Evolutionary conservation across 2,113 vertebrate species (phyloP), one percentile per base, ranked within the genome.

Genomic region (Gila orcuttii): DNA sequence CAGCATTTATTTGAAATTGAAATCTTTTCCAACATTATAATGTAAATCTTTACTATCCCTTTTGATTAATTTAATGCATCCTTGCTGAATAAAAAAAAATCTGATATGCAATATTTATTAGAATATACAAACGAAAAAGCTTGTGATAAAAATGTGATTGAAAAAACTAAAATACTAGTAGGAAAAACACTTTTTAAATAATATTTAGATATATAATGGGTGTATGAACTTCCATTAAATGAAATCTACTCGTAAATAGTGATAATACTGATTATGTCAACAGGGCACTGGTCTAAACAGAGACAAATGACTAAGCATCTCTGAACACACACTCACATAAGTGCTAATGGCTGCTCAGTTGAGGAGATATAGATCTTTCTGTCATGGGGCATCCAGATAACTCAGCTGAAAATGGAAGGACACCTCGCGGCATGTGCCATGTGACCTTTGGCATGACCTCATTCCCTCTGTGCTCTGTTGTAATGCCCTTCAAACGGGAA

Each of bases 341-440:
- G 47, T 42, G 45, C 80, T 82, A 82, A 82, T 82, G 80, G 80
- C 47, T 69, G 47, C 45, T 52, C 19, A 21, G 45, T 36, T 82
- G 80, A 33, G 47, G 80, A 36, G 80, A 52, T 82, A 82, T 82
- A 69, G 80, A 82, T 82, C 45, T 82, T 69, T 82, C 80, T 82
- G 80, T 82, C 80, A 82, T 55, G 62, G 21, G 19, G 80, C 80
- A 82, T 82, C 62, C 28, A 82, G 80, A 82, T 69, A 82, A 33
- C 80, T 82, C 42, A 55, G 80, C 64, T 69, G 80, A 69, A 82
- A 82, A 82, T 66, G 79, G 25, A 82, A 82, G 80, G 62, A 82
- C 64, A 82, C 80, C 80, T 82, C 80, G 62, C 80, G 80, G 80
- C 80, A 82, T 55, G 62, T 69, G 80, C 64, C 64, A 68, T 82